Evolutionary conservation across 2,113 vertebrate genomes (phyloP), one percentile per base, ranked within the genome.

Genomic region (Barbus barbus): DNA sequence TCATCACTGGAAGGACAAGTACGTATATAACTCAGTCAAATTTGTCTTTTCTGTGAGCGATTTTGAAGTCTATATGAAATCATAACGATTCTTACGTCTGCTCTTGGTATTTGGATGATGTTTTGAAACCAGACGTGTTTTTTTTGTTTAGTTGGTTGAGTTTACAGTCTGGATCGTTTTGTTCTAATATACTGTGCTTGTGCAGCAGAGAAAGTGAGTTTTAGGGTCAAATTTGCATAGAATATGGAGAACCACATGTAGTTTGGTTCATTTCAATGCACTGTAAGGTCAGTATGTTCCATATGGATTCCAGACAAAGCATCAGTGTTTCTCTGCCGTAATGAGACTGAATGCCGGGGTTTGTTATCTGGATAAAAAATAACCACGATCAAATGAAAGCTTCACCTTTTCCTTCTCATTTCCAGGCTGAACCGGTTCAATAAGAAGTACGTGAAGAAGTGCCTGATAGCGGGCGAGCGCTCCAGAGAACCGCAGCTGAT

Each of bases 1-100:
- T 84, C 98, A 99, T 90, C 97, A 99, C 92, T 99, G 98, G 98
- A 99, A 99, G 84, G 97, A 99, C 94, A 99, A 99, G 98, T 99
- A 96, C 26, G 44, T 56, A 63, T 71, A 24, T n/a, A n/a, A n/a
- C n/a, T n/a, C n/a, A 41, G 78, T 51, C 41, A 7, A 9, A 44
- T 75, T 24, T 12, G 5, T 12, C 7, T 31, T 69, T 69, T 36
- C 9, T n/a, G 8, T 11, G 56, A 7, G 60, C 2, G 24, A 65
- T 31, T 65, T 38, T 31, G 14, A 65, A 33, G 7, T 20, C 14
- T 65, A 0, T 31, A 31, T 31, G 28, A 65, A 31, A 65, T 65
- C 26, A 65, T 2, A 31, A 65, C n/a, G n/a, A n/a, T n/a, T n/a
- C n/a, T n/a, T n/a, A n/a, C 0, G 24, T 26, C 24, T 61, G 12